Percentiles rank a stretch among this genome's conserved stretches.
Conservation (phyloP, 2,888 invertebrate genomes). For the Creontiades dilutus region DNA sequence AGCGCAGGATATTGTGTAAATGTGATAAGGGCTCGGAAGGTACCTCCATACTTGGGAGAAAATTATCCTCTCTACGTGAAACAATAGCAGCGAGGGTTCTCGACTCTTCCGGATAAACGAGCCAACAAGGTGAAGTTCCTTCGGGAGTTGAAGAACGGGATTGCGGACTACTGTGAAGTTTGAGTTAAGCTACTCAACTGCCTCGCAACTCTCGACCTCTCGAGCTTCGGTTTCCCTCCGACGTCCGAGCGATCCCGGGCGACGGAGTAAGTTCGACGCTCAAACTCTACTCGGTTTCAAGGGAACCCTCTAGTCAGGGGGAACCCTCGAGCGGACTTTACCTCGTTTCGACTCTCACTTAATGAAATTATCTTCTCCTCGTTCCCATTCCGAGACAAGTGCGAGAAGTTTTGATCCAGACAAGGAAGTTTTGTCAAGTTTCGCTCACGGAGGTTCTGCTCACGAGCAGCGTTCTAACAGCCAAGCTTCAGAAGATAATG, state of each 20-base stretch:
- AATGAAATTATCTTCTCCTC: background rate
- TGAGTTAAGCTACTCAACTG: background rate
- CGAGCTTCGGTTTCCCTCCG: background rate
- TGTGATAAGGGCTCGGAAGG: no score
- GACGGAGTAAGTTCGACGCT: background rate
- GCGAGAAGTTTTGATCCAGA: background rate
- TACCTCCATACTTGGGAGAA: no score
- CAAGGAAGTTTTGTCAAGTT: background rate
- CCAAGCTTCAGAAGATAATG: no score
- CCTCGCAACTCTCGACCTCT: background rate
- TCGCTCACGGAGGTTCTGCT: no score
- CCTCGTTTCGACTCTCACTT: background rate
- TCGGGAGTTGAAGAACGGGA: no score
- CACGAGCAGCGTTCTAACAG: no score
- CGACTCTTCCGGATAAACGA: no score
- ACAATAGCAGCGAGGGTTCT: no score
- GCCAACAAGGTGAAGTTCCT: no score
- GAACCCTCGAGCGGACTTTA: background rate
- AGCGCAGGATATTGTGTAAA: no score
- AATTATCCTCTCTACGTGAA: no score
- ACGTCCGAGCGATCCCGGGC: background rate
- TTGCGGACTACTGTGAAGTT: background rate
- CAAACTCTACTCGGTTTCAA: background rate
- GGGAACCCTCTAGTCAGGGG: background rate
- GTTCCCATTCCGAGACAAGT: background rate